Percentiles rank a stretch among this genome's conserved stretches.
Conservation (phyloP, 1,140 invertebrate genomes). For the Pteromalus puparum region DNA sequence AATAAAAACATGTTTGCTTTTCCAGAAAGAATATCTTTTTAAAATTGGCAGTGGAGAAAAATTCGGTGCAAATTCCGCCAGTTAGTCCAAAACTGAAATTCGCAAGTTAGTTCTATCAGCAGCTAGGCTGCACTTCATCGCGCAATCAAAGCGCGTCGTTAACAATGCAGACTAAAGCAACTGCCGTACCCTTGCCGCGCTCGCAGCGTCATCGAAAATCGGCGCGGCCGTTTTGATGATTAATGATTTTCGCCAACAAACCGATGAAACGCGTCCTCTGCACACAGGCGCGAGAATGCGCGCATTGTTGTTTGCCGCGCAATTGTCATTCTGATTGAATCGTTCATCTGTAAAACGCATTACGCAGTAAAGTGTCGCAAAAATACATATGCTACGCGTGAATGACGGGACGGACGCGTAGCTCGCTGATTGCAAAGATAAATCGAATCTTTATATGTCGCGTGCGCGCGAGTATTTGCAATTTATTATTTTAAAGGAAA, state of each 20-base stretch:
- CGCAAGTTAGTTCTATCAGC: background rate
- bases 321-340: conserved; percentile 28
- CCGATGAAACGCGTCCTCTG: conserved; percentile 12
- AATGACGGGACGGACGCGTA: background rate
- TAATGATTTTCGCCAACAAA: conserved; percentile 44
- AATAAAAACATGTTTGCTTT: background rate
- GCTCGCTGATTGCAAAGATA: background rate
- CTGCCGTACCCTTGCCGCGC: background rate
- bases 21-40: background rate
- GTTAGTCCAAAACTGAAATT: background rate
- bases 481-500: background rate
- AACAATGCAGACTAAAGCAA: conserved; percentile 44
- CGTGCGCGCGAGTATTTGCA: too few species aligned
- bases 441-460: background rate
- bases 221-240: conserved; percentile 37
- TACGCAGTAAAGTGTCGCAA: background rate
- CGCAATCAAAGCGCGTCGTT: conserved; percentile 42
- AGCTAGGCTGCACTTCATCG: background rate
- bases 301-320: conserved; percentile 8
- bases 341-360: conserved; percentile 33
- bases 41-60: too few species aligned
- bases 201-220: conserved; percentile 32
- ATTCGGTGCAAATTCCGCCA: too few species aligned
- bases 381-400: background rate
- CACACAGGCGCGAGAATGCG: background rate